Base-by-base conservation (phyloP, 2,113 vertebrate species). In the Dunckerocampus dactyliophorus region DNA sequence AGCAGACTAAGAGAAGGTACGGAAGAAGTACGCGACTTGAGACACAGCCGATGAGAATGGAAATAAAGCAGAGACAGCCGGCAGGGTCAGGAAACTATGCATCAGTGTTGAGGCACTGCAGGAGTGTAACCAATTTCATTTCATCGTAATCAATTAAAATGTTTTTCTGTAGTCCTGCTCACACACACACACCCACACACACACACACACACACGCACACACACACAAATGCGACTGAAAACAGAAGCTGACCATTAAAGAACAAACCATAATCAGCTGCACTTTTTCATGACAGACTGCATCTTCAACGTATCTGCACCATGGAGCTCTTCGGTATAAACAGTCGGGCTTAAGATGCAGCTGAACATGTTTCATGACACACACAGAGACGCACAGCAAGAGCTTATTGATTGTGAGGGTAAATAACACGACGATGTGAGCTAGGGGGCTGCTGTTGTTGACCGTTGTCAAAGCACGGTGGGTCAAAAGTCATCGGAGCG, bases 401-500 rank as follows among this genome's bases (percentile, higher is more conserved):
- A 51, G 67, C 47, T 73, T 84, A 86, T 83, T 85, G 85, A 88
- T 79, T 84, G 46, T 76, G 68, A 76, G 70, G 45, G 77, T 71
- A 82, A 89, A 88, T 76, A 86, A 74, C 75, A 71, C 7, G 49
- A 63, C 62, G 59, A 53, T 71, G 67, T 62, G 76, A 82, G 72
- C 73, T 57, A 9, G 55, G 3, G 67, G 65, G 79, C 71, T 80
- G 82, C 76, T 84, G 83, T 82, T 87, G 79, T 81, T 85, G 85
- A 85, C 81, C 77, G 61, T 58, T 61, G 86, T 80, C 72, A 80
- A 82, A 82, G 81, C 74, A 72, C 66, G 68, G 54, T 62, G 76
- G 87, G 85, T 88, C 86, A 88, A 67, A 86, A 76, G 85, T 88
- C 76, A 69, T 59, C 62, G 0, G 67, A 54, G 48, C 60, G 72